Evolutionary conservation across 1,140 invertebrate species (phyloP).

Genomic region (Hylyphantes graminicola): DNA sequence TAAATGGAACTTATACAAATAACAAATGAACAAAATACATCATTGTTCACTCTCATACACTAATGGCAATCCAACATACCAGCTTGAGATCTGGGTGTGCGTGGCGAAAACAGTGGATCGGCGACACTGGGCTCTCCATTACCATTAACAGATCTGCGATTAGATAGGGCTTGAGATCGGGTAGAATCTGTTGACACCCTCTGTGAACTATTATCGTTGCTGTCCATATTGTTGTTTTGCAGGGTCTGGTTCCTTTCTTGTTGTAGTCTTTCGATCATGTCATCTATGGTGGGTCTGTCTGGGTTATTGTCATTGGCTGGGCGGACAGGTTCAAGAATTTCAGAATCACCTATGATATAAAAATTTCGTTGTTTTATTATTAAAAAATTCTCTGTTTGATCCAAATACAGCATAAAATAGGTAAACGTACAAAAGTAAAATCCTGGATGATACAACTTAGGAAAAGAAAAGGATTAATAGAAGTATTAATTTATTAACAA

Average conservation of each 20-base stretch:
- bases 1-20: too few species aligned
- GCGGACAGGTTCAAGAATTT: slow-evolving; percentile 67
- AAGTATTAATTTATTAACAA: not conserved
- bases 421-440: too few species aligned
- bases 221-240: not conserved
- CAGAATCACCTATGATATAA: slow-evolving; percentile 65
- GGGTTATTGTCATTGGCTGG: slow-evolving; percentile 62
- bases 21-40: too few species aligned
- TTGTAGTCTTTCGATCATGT: slow-evolving; percentile 79
- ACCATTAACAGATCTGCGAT: slow-evolving; percentile 6
- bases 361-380: not conserved
- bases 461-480: too few species aligned
- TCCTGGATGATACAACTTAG: too few species aligned
- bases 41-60: too few species aligned
- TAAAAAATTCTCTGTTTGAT: too few species aligned
- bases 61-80: slow-evolving; percentile 5
- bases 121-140: slow-evolving; percentile 20
- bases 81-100: slow-evolving; percentile 46
- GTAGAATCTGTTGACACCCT: not conserved
- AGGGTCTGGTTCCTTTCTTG: slow-evolving; percentile 62
- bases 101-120: slow-evolving; percentile 53
- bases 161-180: slow-evolving; percentile 34
- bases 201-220: not conserved
- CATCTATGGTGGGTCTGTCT: slow-evolving; percentile 78
- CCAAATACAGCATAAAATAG: too few species aligned